Conservation (phyloP, 1,140 invertebrate species). For the Drosophila albomicans region DNA sequence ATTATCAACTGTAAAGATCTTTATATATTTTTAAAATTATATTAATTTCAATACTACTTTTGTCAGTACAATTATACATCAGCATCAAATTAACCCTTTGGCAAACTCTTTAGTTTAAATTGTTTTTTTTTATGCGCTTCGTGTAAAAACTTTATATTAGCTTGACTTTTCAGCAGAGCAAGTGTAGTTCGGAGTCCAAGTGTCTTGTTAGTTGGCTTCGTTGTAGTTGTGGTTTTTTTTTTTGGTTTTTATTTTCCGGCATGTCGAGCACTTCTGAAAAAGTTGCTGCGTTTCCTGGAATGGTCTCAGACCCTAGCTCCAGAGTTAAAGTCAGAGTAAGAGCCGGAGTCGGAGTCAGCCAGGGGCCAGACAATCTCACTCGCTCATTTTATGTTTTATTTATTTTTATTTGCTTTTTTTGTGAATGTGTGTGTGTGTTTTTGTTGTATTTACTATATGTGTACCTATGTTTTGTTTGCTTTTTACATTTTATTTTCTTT, state of each 20-base stretch:
- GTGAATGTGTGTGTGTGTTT: not conserved
- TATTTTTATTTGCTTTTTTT: conserved; percentile 49
- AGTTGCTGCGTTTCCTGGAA: conserved; percentile 74
- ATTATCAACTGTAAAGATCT: too few species aligned
- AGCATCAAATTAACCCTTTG: not conserved
- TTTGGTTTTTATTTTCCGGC: conserved; percentile 47
- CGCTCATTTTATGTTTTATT: conserved; percentile 54
- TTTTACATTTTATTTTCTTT: conserved; percentile 44
- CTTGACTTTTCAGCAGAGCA: conserved; percentile 2
- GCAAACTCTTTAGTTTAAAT: not conserved
- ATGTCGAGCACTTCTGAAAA: conserved; percentile 74
- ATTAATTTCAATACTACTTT: too few species aligned
- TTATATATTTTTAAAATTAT: too few species aligned
- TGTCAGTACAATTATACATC: too few species aligned
- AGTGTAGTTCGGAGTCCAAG: conserved; percentile 43
- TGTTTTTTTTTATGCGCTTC: conserved; percentile 7
- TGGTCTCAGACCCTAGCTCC: conserved; percentile 22
- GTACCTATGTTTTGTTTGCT: conserved; percentile 54
- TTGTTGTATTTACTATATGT: too few species aligned
- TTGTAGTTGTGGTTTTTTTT: conserved; percentile 26
- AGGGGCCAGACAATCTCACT: conserved; percentile 39
- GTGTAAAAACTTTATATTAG: conserved; percentile 5
- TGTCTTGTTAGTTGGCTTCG: conserved; percentile 55
- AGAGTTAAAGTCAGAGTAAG: not conserved
- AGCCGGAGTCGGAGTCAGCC: not conserved